Percentiles rank a stretch among this genome's conserved stretches.
These are phyloP conservation scores for Montipora cactus DNA, from an alignment of 64 coral and sea anemone genomes.

Conservation along the genomic window DNA sequence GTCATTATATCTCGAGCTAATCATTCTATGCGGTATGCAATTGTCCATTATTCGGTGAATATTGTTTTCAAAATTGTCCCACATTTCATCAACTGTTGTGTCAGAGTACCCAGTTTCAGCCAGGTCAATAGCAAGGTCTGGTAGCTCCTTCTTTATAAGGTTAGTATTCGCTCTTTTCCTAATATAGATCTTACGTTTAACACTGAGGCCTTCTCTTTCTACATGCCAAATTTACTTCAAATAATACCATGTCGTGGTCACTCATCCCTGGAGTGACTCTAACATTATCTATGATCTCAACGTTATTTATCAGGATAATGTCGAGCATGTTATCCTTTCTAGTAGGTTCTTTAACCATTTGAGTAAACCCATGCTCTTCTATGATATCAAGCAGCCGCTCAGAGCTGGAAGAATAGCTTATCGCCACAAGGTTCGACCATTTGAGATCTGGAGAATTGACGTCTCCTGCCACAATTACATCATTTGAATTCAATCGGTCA, in stretches of 20 bases:
- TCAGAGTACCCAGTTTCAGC: too few species aligned
- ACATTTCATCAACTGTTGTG: too few species aligned
- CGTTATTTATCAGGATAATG: constrained; percentile 23
- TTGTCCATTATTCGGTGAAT: too few species aligned
- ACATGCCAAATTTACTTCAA: neutral
- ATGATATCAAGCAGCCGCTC: constrained; percentile 42
- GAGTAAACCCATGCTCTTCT: constrained; percentile 27
- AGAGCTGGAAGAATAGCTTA: constrained; percentile 18
- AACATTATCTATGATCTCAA: neutral
- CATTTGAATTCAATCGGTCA: neutral
- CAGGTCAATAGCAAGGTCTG: too few species aligned
- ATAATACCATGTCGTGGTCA: neutral
- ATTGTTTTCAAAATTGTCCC: too few species aligned
- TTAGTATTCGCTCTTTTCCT: too few species aligned
- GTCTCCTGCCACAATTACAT: constrained; percentile 31
- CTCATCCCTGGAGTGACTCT: too few species aligned
- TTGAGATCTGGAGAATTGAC: neutral
- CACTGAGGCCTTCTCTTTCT: neutral
- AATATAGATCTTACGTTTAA: too few species aligned
- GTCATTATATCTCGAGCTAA: too few species aligned
- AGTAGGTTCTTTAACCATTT: constrained; percentile 39
- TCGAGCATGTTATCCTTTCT: constrained; percentile 18
- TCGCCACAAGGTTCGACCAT: neutral
- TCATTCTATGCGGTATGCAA: too few species aligned
- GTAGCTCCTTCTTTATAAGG: too few species aligned